Percentiles rank a stretch among this genome's conserved stretches.
Evolutionary conservation across 2,888 invertebrate genomes (phyloP).

Genomic region (Leucozona laternaria): DNA sequence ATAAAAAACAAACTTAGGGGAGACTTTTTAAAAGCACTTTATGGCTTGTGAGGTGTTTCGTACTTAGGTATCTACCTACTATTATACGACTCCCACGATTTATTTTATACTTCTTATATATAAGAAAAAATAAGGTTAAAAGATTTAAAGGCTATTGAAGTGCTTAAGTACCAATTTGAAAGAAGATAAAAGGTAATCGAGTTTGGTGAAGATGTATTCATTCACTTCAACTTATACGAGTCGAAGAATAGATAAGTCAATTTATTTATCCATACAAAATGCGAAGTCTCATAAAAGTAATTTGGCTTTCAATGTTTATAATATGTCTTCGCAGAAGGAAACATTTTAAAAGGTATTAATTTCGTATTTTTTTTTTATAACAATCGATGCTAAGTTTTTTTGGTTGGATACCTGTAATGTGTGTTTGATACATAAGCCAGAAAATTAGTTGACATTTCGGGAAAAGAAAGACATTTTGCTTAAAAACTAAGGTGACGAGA

Average conservation of each 20-base stretch:
- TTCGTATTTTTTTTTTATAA: too few species aligned
- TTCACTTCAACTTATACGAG: not conserved
- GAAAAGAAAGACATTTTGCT: too few species aligned
- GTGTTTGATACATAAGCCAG: too few species aligned
- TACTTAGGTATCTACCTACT: not conserved
- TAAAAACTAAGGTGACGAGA: too few species aligned
- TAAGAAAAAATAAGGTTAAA: not conserved
- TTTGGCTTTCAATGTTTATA: not conserved
- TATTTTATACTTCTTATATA: not conserved
- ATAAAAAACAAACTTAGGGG: slow-evolving; percentile 1
- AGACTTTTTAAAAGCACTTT: slow-evolving; percentile 6
- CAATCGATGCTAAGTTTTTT: too few species aligned
- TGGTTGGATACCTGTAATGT: too few species aligned
- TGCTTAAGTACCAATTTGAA: slow-evolving; percentile 1
- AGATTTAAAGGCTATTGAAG: slow-evolving; percentile 8
- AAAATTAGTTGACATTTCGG: too few species aligned
- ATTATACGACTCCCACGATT: slow-evolving; percentile 5
- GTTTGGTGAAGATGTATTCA: not conserved
- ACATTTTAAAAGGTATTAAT: not conserved
- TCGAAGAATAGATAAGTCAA: not conserved
- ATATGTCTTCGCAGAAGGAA: not conserved
- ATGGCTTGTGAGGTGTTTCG: not conserved
- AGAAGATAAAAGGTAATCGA: not conserved
- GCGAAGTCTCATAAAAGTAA: not conserved
- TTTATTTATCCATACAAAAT: not conserved